Percentiles rank a stretch among this genome's conserved stretches.
phyloP scores from a whole-genome alignment of 2,797 vertebrate species.

The Podarcis lilfordi region DNA sequence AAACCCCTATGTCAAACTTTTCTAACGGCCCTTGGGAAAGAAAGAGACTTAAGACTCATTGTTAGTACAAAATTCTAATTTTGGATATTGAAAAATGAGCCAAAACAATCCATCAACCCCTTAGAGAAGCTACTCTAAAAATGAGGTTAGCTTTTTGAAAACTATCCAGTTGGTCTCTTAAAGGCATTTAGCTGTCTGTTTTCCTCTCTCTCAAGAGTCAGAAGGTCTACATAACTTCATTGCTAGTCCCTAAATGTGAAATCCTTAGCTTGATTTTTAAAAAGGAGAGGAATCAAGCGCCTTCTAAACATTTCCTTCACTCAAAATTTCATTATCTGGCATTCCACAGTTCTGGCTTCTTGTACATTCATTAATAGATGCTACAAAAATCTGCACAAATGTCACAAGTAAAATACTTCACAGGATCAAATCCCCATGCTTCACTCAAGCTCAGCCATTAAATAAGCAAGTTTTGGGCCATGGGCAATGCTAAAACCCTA shows the following conservation, averaged over 20 bases:
- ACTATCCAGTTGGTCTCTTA: slow-evolving; percentile 42
- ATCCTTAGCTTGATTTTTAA: not conserved
- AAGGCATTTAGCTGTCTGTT: not conserved
- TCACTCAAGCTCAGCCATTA: not conserved
- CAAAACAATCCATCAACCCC: slow-evolving; percentile 54
- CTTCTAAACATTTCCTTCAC: not conserved
- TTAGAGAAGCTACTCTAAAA: slow-evolving; percentile 63
- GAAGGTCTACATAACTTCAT: slow-evolving; percentile 19
- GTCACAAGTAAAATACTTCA: not conserved
- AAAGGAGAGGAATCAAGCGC: not conserved
- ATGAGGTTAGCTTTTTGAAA: slow-evolving; percentile 51
- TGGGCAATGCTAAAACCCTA: not conserved
- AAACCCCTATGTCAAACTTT: slow-evolving; percentile 47
- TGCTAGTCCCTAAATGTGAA: not conserved
- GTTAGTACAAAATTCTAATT: slow-evolving; percentile 68
- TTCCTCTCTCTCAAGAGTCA: not conserved
- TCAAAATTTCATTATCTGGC: not conserved
- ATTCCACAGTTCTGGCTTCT: not conserved
- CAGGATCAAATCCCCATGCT: not conserved
- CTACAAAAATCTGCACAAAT: not conserved
- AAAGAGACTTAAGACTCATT: slow-evolving; percentile 60
- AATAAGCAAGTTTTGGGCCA: not conserved
- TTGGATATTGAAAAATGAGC: slow-evolving; percentile 49
- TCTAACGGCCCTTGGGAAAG: slow-evolving; percentile 68
- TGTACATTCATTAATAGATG: not conserved